Conservation (phyloP, 2,797 vertebrate species). For the Mycteria americana region DNA sequence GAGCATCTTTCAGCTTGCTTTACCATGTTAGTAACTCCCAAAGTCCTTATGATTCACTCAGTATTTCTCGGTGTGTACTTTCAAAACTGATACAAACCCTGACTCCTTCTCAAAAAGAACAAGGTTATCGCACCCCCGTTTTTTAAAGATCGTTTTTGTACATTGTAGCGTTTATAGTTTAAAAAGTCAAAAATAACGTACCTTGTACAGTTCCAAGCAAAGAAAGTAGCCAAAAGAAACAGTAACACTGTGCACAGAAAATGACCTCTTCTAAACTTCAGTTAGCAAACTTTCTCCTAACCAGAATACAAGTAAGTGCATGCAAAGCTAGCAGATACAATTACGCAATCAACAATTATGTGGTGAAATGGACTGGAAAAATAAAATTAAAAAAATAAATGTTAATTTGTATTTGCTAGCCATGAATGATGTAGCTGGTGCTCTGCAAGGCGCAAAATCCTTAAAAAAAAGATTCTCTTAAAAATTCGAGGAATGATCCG, state of each 20-base stretch:
- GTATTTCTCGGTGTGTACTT: not conserved
- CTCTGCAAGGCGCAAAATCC: not conserved
- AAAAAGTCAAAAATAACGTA: not conserved
- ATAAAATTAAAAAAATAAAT: constrained; percentile 50
- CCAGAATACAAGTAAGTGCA: not conserved
- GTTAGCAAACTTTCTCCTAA: constrained; percentile 1
- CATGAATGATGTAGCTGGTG: not conserved
- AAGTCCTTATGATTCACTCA: not conserved
- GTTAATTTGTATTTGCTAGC: constrained; percentile 34
- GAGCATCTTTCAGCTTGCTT: not conserved
- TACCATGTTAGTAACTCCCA: not conserved
- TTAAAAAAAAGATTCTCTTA: not conserved
- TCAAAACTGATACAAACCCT: not conserved
- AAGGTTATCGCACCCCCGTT: not conserved
- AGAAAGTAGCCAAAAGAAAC: not conserved
- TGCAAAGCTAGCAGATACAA: constrained; percentile 10
- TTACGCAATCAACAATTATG: not conserved
- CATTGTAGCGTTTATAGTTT: not conserved
- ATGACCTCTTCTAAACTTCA: not conserved
- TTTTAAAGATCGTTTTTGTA: not conserved
- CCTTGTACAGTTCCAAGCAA: not conserved
- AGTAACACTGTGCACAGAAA: not conserved
- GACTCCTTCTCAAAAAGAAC: not conserved
- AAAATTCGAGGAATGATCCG: not conserved
- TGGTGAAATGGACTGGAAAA: constrained; percentile 48